phyloP scores from a whole-genome alignment of 1,140 invertebrate genomes.

The Diplogasteroides magnus region DNA sequence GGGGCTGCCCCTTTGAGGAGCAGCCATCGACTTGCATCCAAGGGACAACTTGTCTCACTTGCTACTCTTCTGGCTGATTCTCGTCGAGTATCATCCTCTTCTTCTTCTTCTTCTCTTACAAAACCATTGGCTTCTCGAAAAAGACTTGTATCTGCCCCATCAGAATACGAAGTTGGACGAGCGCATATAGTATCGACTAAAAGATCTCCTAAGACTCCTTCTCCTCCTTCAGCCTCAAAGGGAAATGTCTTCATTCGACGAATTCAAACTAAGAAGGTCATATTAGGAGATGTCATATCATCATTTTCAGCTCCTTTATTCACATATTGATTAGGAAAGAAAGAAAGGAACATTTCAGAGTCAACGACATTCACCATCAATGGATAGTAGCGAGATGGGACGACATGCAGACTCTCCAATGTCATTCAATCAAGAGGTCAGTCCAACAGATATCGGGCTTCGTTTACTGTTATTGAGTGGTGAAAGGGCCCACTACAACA shows the following conservation, averaged over 20 bases:
- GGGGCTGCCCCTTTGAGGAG: background rate
- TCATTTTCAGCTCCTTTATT: too few relatives aligned
- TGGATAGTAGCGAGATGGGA: background rate
- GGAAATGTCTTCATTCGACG: background rate
- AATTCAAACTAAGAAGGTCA: background rate
- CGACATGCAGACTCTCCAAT: background rate
- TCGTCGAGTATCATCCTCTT: background rate
- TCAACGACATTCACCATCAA: background rate
- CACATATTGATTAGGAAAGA: background rate
- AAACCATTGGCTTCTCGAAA: too few relatives aligned
- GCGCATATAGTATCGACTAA: background rate
- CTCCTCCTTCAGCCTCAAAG: background rate
- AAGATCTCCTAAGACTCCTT: background rate
- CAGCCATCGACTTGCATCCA: background rate
- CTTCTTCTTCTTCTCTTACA: background rate
- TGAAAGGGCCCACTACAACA: background rate
- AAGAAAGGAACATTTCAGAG: background rate
- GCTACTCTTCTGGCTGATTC: background rate
- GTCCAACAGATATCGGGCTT: background rate
- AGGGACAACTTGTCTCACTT: background rate
- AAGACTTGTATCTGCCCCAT: too few relatives aligned
- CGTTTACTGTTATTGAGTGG: background rate
- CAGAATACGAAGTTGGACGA: too few relatives aligned
- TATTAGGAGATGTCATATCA: background rate
- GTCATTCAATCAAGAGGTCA: background rate